Evolutionary conservation across 2,113 vertebrate species (phyloP).

Genomic region (Phasianus colchicus): DNA sequence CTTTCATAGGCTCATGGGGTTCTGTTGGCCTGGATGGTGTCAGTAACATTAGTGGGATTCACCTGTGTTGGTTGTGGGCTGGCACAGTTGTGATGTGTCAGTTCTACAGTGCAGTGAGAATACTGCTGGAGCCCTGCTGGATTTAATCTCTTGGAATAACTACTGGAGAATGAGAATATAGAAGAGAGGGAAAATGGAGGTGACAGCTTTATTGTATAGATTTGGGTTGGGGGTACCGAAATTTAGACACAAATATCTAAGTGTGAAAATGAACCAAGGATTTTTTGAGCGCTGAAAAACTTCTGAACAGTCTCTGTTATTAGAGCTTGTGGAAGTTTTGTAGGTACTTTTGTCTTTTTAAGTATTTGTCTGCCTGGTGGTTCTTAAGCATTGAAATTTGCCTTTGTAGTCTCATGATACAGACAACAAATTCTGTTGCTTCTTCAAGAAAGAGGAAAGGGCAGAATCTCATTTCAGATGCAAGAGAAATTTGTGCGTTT

Average conservation of each 20-base stretch:
- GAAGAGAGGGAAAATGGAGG: not conserved
- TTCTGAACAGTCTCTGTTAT: not conserved
- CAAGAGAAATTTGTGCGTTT: rapidly evolving
- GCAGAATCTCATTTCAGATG: not conserved
- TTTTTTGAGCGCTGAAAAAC: not conserved
- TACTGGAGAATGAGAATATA: not conserved
- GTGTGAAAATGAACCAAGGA: not conserved
- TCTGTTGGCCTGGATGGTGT: not conserved
- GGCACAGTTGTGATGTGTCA: not conserved
- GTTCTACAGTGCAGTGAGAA: not conserved
- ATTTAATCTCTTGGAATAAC: not conserved
- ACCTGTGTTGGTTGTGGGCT: too few relatives aligned
- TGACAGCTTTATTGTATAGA: not conserved
- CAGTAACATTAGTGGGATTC: not conserved
- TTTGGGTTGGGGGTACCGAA: not conserved
- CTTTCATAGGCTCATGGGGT: not conserved
- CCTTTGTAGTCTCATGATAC: not conserved
- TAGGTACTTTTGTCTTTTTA: not conserved
- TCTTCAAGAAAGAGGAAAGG: not conserved
- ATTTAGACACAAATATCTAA: not conserved
- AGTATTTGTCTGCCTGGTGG: not conserved
- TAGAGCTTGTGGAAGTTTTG: not conserved
- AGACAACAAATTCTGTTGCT: not conserved
- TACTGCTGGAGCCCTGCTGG: rapidly evolving
- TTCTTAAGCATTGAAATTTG: not conserved